These are phyloP conservation scores for Xerus inauris DNA, from an alignment of 2,113 vertebrate species.

Conservation along the genomic window DNA sequence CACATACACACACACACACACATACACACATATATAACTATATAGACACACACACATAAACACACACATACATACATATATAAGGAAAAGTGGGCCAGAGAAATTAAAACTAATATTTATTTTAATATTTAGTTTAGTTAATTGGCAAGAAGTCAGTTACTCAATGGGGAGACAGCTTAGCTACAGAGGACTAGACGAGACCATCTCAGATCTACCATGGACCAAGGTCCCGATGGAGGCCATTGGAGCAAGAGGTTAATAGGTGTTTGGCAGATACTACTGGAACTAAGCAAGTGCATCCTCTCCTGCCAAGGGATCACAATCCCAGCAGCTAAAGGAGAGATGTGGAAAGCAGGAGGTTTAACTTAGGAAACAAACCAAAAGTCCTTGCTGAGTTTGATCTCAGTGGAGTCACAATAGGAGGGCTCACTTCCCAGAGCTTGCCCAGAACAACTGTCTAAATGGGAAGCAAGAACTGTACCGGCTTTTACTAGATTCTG, in stretches of 20 bases:
- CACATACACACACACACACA: neutral
- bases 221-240: neutral
- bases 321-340: neutral
- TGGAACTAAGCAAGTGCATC: neutral
- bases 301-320: neutral
- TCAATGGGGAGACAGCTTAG: neutral
- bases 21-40: neutral
- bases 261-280: neutral
- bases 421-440: slow-evolving; percentile 11
- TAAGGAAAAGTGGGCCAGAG: neutral
- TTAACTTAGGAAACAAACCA: neutral
- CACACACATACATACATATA: neutral
- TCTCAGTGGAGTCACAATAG: slow-evolving; percentile 45
- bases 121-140: neutral
- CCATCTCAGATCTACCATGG: neutral
- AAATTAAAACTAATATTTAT: neutral
- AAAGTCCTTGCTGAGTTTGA: neutral
- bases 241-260: neutral
- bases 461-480: neutral
- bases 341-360: neutral
- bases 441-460: slow-evolving; percentile 48
- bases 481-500: slow-evolving; percentile 62
- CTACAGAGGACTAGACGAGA: neutral
- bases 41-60: neutral
- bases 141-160: neutral